A percentile compares a stretch with the other conserved stretches of the same genome.
These are phyloP conservation scores for Cisticola juncidis DNA, from an alignment of 2,113 vertebrate genomes.

Conservation along the genomic window DNA sequence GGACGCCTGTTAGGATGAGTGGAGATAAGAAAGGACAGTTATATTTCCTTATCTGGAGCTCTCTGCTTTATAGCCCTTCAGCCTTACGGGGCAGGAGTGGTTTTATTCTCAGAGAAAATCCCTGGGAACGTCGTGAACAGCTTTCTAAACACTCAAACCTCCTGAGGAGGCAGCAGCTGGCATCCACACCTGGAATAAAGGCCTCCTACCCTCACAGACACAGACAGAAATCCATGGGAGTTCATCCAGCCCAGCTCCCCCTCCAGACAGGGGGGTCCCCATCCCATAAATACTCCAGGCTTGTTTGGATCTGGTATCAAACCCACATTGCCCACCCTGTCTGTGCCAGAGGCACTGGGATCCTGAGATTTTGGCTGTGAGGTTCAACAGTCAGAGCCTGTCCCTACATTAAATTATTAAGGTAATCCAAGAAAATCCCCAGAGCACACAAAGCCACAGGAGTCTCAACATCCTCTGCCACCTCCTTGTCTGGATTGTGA, in stretches of 20 bases:
- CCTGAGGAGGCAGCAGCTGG: background rate
- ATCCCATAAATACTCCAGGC: background rate
- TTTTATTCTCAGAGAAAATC: background rate
- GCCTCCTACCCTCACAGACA: background rate
- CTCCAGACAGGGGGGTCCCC: background rate
- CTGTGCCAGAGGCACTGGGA: background rate
- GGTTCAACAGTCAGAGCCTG: background rate
- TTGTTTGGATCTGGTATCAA: background rate
- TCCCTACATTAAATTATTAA: rapidly evolving
- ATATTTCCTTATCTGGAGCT: constrained; percentile 4
- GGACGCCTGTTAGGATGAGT: background rate
- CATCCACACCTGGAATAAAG: background rate
- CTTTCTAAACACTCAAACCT: background rate
- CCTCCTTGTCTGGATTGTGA: background rate
- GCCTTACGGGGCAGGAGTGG: background rate
- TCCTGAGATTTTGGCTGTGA: background rate
- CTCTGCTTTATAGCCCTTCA: background rate
- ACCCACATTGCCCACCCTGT: background rate
- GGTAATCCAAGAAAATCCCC: background rate
- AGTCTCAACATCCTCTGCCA: background rate
- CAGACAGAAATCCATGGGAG: background rate
- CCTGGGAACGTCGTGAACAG: background rate
- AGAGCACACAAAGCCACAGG: background rate
- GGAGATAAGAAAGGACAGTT: background rate
- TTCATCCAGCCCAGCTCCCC: background rate